Evolutionary conservation across 2,888 invertebrate genomes (phyloP), one percentile per base, ranked within the genome.

Genomic region (Folsomia candida): DNA sequence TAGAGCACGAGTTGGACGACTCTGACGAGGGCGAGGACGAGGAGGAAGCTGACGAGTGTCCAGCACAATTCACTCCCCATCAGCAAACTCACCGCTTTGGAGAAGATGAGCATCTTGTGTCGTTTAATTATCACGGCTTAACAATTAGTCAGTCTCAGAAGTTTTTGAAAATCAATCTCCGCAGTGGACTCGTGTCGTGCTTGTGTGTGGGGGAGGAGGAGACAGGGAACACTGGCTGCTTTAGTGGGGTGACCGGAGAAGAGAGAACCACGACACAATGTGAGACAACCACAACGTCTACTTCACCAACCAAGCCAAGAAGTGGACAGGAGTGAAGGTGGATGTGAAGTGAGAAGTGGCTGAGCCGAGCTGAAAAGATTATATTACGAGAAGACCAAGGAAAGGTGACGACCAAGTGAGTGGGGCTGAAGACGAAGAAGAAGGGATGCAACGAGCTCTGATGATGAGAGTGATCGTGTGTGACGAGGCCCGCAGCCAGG

Each of bases 1-100:
- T 63, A 60, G 1, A 51, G 51, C 47, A 74, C 70, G 54, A 75
- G 51, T 69, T 79, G 78, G 54, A 66, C 66, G 58, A 64, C 70
- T 59, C 77, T 74, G 18, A 76, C 47, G 27, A 70, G 25, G 1
- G 69, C 51, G 18, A 79, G 73, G 22, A 73, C 54, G 58, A 75
- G 24, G 14, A 75, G 51, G 61, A 75, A 71, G 37, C 71, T 59
- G 25, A 73, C 67, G 14, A 79, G 67, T 6, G 71, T 67, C 63
- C 70, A 29, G 37, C 64, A 69, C 25, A 76, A 4, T 20, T 79
- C 77, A 51, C 68, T 65, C 54, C 71, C 64, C 64, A 69, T 1
- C 9, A 61, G 22, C 3, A 61, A 20, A 2, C 28, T 29, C 61
- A 61, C 27, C 29, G 28, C 20, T 54, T 54, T 59, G 22, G 68